A percentile compares a stretch with the other conserved stretches of the same genome.
Conservation (phyloP, 2,113 vertebrate species). For the Pachyramphus minor region DNA sequence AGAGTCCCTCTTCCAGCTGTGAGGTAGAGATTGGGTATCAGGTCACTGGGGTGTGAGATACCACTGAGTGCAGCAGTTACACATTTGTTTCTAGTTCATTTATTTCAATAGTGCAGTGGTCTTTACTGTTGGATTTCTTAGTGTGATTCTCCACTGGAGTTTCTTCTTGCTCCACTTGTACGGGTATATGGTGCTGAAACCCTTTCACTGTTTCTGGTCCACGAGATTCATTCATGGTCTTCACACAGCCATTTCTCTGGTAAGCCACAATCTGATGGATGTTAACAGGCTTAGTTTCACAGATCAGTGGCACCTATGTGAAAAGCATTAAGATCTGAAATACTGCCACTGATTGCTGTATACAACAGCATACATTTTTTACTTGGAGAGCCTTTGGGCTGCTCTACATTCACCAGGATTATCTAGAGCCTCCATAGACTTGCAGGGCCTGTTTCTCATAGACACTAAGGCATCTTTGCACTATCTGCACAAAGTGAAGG, state of each 20-base stretch:
- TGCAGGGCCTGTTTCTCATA: not conserved
- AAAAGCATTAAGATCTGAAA: constrained; percentile 31
- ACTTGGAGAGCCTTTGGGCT: not conserved
- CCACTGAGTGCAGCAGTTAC: constrained; percentile 62
- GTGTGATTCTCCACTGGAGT: constrained; percentile 69
- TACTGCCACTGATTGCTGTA: not conserved
- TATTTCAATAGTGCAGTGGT: constrained; percentile 94
- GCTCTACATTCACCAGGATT: constrained; percentile 1
- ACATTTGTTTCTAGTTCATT: constrained; percentile 95
- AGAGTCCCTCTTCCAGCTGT: constrained; percentile 51
- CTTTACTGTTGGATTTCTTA: constrained; percentile 79
- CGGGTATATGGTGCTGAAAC: constrained; percentile 78
- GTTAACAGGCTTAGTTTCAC: constrained; percentile 90
- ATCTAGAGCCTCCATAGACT: not conserved
- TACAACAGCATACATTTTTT: not conserved
- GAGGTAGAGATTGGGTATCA: constrained; percentile 62
- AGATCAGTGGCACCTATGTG: constrained; percentile 83
- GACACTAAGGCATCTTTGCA: not conserved
- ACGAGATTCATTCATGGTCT: constrained; percentile 73
- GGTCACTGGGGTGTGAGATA: constrained; percentile 26
- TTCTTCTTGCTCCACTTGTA: constrained; percentile 82
- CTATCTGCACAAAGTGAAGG: not conserved
- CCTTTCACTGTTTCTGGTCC: constrained; percentile 76
- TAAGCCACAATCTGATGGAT: constrained; percentile 91
- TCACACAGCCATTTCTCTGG: constrained; percentile 89